These are phyloP conservation scores for Megaceryle torquata DNA, from an alignment of 2,113 vertebrate genomes.

Conservation along the genomic window DNA sequence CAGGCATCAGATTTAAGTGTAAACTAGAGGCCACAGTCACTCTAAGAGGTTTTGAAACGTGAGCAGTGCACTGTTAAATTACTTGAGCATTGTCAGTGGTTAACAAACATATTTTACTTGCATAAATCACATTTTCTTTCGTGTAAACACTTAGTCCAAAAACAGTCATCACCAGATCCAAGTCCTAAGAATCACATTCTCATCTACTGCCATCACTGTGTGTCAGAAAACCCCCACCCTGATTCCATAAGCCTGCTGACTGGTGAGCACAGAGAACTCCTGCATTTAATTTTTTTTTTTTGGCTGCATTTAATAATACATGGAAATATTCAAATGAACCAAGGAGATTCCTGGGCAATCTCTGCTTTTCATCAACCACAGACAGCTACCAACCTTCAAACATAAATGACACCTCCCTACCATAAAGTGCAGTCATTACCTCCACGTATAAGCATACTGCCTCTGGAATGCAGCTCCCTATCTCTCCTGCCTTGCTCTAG, in stretches of 20 bases:
- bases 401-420: background rate
- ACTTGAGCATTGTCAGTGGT: background rate
- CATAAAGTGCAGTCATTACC: background rate
- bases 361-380: constrained; percentile 34
- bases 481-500: background rate
- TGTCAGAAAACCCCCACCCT: background rate
- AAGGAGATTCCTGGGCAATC: constrained; percentile 33
- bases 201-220: background rate
- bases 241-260: background rate
- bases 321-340: background rate
- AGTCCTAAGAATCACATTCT: background rate
- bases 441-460: background rate
- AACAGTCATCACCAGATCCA: background rate
- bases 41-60: background rate
- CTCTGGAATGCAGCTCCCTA: background rate
- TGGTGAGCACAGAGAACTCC: background rate
- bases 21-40: background rate
- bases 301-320: background rate
- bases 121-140: background rate
- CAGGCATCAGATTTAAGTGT: background rate
- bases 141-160: background rate
- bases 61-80: background rate
- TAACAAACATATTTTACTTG: background rate
- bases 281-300: background rate
- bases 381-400: background rate